Base-by-base conservation (phyloP, 2,113 vertebrate genomes). In the Gavia stellata region DNA sequence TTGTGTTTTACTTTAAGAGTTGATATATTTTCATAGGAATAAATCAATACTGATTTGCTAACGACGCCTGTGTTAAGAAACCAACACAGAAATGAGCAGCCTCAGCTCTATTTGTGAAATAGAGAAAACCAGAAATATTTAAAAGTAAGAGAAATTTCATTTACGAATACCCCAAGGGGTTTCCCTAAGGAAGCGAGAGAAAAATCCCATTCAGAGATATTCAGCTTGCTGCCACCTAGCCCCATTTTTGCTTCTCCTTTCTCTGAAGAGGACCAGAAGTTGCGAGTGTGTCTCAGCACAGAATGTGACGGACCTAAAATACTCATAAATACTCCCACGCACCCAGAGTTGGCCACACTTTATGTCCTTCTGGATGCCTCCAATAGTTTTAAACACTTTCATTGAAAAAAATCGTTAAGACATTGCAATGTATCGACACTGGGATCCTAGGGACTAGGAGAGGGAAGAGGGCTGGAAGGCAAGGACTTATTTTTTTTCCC, bases 11-110 rank as follows among this genome's bases (percentile, higher is more conserved):
- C 84, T 95, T 91, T 62, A 58, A 94, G 52, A 12, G 4, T 21
- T 72, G 53, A 85, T 65, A 49, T 53, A 79, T 91, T 92, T 94
- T 78, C 92, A 86, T 28, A 78, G 73, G 74, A 95, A 89, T 78
- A 87, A 92, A 94, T 91, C 70, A 86, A 87, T 94, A 86, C 71
- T 25, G 75, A 88, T 87, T 85, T 91, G 74, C 61, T 90, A 93
- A 94, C 3, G 8, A 87, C 0, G 1, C 78, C 47, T 58, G 50
- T 0, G 1, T 82, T 95, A 75, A 85, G 73, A 87, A 91, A 67
- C 45, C 58, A 85, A 50, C 24, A 42, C 21, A 31, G 71, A 67
- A 78, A 86, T 1, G 16, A 92, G 66, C 78, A 88, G 71, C 63
- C 67, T 77, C 36, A 15, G 90, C 21, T 91, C 67, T 56, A 18